Evolutionary conservation across 2,113 vertebrate genomes (phyloP), one percentile per base, ranked within the genome.

Genomic region (Paratilapia polleni): DNA sequence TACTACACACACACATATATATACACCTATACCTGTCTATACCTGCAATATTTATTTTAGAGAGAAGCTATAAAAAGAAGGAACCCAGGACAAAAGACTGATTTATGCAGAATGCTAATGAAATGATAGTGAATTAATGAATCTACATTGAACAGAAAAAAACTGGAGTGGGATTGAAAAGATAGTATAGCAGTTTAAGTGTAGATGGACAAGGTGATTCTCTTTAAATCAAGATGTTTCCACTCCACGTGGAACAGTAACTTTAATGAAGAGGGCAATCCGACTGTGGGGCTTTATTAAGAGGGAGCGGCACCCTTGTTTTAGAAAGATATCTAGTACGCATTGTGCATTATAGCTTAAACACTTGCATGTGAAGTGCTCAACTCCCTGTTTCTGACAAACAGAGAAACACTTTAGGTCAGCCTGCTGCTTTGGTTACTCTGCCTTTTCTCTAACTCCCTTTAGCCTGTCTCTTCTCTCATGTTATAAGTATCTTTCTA

Each of bases 1-100:
- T 61, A 75, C 36, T 76, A 31, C 43, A 86, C 77, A 73, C 43
- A 57, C 34, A 77, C 47, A 36, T 62, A 41, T n/a, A 81, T 22
- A 41, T 14, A 85, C 24, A 61, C 79, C 15, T 22, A 19, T 47
- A 78, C 49, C 20, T 19, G 66, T 31, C 9, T 5, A 22, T 10
- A 57, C n/a, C 4, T 57, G 54, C 54, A 54, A 80, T 8, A 22
- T 60, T 68, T 83, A 84, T 81, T 88, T 73, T 15, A 36, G 54
- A 24, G 11, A 49, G 47, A 2, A 73, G 49, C n/a, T 10, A 57
- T 22, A 12, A 11, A n/a, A 22, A 57, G n/a, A 22, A 57, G 10
- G 10, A 57, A 57, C 20, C 54, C 9, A 22, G n/a, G 19, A 49
- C 47, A 49, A 49, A 49, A 49, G 47, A n/a, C 26, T 49, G 24